Base-by-base conservation (phyloP, 2,888 invertebrate species). In the Metacarcinus magister region DNA sequence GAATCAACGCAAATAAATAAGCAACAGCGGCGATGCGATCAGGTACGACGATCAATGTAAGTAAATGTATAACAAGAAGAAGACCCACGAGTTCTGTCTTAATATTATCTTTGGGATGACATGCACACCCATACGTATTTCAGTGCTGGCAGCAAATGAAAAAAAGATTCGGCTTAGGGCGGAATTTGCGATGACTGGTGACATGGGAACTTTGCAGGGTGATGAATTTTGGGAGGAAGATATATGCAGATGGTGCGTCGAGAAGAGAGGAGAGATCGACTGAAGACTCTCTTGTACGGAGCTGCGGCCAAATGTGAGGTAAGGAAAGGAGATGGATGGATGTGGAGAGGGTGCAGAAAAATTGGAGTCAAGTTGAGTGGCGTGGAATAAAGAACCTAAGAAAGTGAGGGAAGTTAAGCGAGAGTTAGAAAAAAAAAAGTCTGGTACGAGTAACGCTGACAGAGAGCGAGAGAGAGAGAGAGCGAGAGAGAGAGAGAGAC, bases 361-460 rank as follows among this genome's bases (percentile, higher is more conserved):
- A 48, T 32, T 44, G 44, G n/a, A 43, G 91, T 32, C 43, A 44
- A 23, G n/a, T 32, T 91, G 91, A 48, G 67, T 19, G 28, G 93
- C 44, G 28, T 75, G 67, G 48, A 93, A 93, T 48, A 67, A 93
- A 82, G 82, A 82, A 13, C n/a, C 91, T 46, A 44, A 46, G 7
- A 91, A 16, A 91, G 91, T 32, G n/a, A 48, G 28, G 67, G 32
- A 82, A 32, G 32, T 67, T 67, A 32, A 32, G 82, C 10, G 82
- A 48, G 54, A 46, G 8, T 3, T 8, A 28, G 28, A 48, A 3
- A 87, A 19, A 39, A 44, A 87, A 44, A 46, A 87, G 46, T n/a
- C 23, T 67, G 67, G 67, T n/a, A 67, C 67, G 67, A 67, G 44
- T 32, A 93, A 39, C 39, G 23, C 44, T 32, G 67, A 67, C 4